Evolutionary conservation across 1,140 invertebrate species (phyloP).

Genomic region (Helicorthomorpha holstii): DNA sequence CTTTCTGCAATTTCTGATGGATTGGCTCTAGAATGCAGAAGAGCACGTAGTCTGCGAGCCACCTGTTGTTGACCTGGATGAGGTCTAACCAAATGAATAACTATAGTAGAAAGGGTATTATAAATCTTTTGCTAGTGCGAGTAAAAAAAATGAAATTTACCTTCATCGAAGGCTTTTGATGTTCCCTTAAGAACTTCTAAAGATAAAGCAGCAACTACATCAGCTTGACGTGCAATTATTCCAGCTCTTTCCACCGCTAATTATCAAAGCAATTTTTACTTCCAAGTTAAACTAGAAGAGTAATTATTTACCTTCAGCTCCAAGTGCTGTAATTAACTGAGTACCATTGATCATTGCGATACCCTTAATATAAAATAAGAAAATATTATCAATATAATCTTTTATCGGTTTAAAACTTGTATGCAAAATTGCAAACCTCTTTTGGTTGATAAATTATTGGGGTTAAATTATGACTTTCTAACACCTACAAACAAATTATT

Average conservation of each 20-base stretch:
- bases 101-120: slow-evolving; percentile 20
- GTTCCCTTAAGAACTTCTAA: slow-evolving; percentile 56
- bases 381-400: no score
- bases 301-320: slow-evolving; percentile 35
- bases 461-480: slow-evolving; percentile 38
- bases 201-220: slow-evolving; percentile 50
- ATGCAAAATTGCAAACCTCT: slow-evolving; percentile 33
- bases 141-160: slow-evolving; percentile 25
- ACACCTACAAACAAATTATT: slow-evolving; percentile 25
- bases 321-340: slow-evolving; percentile 51
- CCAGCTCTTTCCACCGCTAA: slow-evolving; percentile 40
- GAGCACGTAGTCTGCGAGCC: slow-evolving; percentile 39
- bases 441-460: slow-evolving; percentile 44
- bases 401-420: no score
- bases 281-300: neutral
- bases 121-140: no score
- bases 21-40: slow-evolving; percentile 47
- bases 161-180: slow-evolving; percentile 46
- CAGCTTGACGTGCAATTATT: slow-evolving; percentile 43
- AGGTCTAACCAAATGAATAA: slow-evolving; percentile 45
- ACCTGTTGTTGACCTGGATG: slow-evolving; percentile 48
- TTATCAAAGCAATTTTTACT: neutral
- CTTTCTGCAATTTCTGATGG: slow-evolving; percentile 53
- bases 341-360: slow-evolving; percentile 57
- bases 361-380: slow-evolving; percentile 26